phyloP scores from a whole-genome alignment of 2,113 vertebrate species.

The Himantopus leucocephalus region DNA sequence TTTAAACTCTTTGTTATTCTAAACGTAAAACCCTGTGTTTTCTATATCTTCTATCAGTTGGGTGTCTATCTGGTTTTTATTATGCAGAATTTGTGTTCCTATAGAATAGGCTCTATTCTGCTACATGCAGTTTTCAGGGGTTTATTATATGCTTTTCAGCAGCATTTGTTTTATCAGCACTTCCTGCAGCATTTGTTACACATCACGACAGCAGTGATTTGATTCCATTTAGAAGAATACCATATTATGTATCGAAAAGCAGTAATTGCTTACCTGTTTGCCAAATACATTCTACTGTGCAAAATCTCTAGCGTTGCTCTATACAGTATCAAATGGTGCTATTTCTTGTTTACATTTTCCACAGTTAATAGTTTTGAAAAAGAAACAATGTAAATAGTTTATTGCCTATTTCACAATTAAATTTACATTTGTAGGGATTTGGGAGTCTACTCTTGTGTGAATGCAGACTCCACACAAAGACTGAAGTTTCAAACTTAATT shows the following conservation, averaged over 20 bases:
- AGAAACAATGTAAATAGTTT: background rate
- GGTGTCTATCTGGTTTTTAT: background rate
- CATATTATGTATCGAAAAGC: constrained; percentile 37
- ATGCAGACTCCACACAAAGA: background rate
- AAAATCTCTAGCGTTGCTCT: background rate
- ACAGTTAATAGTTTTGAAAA: background rate
- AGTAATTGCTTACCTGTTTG: constrained; percentile 54
- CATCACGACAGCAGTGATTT: background rate
- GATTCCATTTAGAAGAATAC: constrained; percentile 43
- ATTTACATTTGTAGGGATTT: background rate
- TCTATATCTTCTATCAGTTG: background rate
- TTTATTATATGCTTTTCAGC: constrained; percentile 46
- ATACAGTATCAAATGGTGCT: background rate
- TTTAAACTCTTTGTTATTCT: background rate
- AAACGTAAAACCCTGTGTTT: background rate
- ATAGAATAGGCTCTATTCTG: constrained; percentile 24
- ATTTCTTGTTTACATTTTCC: constrained; percentile 26
- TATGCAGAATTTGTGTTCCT: constrained; percentile 19
- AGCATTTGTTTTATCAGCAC: constrained; percentile 53
- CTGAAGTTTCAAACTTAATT: background rate
- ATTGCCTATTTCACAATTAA: background rate
- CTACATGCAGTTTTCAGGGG: background rate
- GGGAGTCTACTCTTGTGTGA: background rate
- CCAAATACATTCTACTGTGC: background rate
- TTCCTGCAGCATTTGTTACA: constrained; percentile 41